Conservation (phyloP, 2,797 vertebrate species). For the Tauraco hartlaubi region DNA sequence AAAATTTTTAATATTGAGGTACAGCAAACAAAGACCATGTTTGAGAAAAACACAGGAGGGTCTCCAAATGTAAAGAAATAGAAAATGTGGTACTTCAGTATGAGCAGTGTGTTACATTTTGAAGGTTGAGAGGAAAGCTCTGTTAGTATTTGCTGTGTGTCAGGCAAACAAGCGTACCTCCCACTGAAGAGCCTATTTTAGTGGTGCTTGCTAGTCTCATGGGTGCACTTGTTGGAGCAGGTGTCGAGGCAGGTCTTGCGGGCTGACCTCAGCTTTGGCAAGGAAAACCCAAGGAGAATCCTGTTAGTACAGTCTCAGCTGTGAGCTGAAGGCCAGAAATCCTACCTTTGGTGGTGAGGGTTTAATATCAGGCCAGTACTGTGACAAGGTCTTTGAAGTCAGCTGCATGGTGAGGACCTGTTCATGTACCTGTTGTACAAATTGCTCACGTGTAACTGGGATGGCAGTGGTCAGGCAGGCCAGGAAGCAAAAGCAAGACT, state of each 20-base stretch:
- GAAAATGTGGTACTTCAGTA: background rate
- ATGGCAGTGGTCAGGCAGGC: background rate
- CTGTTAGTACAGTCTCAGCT: background rate
- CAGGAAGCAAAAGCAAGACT: background rate
- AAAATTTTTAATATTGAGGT: background rate
- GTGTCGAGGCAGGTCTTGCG: background rate
- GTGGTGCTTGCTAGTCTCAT: background rate
- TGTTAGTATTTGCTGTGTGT: background rate
- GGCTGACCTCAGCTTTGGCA: conserved; percentile 12
- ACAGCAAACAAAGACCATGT: background rate
- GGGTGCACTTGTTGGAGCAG: background rate
- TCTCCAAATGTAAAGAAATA: background rate
- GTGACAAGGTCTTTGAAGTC: background rate
- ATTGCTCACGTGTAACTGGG: background rate
- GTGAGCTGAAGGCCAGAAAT: background rate
- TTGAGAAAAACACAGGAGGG: background rate
- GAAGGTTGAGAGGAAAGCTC: background rate
- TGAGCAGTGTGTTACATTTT: background rate
- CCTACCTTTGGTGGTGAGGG: background rate
- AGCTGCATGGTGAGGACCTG: background rate
- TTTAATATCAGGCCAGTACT: background rate
- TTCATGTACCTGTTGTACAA: background rate
- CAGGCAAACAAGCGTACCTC: background rate
- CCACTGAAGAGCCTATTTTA: background rate
- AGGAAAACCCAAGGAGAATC: background rate